A percentile compares a stretch with the other conserved stretches of the same genome.
These are phyloP conservation scores for Synanthedon andrenaeformis DNA, from an alignment of 2,888 invertebrate genomes.

Conservation along the genomic window DNA sequence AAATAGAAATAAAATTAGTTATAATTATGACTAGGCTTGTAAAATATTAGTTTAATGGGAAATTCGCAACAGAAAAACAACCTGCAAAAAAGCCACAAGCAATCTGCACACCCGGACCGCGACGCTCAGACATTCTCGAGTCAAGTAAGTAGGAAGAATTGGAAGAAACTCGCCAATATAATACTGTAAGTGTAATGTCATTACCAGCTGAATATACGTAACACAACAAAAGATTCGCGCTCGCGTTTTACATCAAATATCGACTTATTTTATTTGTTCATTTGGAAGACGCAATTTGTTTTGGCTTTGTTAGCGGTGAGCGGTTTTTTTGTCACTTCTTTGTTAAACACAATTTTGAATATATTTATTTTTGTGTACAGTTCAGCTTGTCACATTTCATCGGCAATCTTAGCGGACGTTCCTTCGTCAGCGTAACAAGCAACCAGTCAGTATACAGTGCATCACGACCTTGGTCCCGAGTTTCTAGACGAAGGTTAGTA, in stretches of 20 bases:
- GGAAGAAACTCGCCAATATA: slow-evolving; percentile 42
- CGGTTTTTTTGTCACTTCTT: slow-evolving; percentile 18
- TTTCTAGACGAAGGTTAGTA: slow-evolving; percentile 74
- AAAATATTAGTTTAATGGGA: slow-evolving; percentile 53
- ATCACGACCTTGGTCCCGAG: slow-evolving; percentile 75
- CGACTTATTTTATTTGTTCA: neutral
- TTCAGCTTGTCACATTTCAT: slow-evolving; percentile 70
- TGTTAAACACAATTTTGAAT: slow-evolving; percentile 18
- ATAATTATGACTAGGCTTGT: slow-evolving; percentile 12
- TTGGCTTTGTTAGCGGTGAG: neutral
- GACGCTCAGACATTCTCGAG: slow-evolving; percentile 56
- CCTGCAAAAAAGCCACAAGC: slow-evolving; percentile 36
- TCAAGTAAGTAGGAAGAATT: slow-evolving; percentile 53
- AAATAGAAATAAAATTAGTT: neutral
- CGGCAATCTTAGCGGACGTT: slow-evolving; percentile 72
- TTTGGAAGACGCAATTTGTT: neutral
- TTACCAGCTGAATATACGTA: slow-evolving; percentile 65
- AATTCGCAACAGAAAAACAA: slow-evolving; percentile 50
- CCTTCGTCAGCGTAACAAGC: slow-evolving; percentile 70
- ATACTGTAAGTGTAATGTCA: slow-evolving; percentile 52
- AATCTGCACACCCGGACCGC: slow-evolving; percentile 36
- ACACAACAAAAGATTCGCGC: slow-evolving; percentile 32
- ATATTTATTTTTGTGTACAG: slow-evolving; percentile 33
- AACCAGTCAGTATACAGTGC: slow-evolving; percentile 72
- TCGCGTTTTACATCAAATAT: slow-evolving; percentile 20